Percentiles rank a stretch among this genome's conserved stretches.
Evolutionary conservation across 1,140 invertebrate genomes (phyloP).

Genomic region (Calycopis cecrops): DNA sequence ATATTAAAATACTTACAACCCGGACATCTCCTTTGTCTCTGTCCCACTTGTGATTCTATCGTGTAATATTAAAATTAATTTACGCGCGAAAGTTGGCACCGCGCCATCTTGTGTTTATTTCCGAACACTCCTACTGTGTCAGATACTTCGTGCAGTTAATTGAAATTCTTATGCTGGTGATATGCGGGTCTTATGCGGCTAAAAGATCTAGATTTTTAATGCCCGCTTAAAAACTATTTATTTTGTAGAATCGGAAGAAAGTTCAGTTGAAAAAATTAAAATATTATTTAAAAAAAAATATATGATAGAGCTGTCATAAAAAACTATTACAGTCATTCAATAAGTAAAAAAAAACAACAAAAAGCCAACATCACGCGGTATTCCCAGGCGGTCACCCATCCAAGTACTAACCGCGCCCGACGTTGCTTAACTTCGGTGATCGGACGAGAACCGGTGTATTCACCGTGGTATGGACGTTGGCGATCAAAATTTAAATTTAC

Average conservation of each 20-base stretch:
- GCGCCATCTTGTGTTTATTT: not conserved
- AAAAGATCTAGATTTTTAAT: no score
- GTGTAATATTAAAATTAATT: conserved; percentile 6
- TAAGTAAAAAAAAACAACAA: not conserved
- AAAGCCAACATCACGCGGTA: not conserved
- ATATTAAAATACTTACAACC: not conserved
- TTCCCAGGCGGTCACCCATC: conserved; percentile 1
- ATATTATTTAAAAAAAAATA: no score
- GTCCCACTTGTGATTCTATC: conserved; percentile 5
- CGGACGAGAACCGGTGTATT: conserved; percentile 24
- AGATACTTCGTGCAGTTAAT: not conserved
- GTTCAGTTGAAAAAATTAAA: no score
- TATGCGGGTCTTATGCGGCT: no score
- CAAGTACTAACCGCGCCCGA: conserved; percentile 30
- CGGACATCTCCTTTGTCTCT: not conserved
- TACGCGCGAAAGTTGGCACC: not conserved
- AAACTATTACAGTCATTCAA: not conserved
- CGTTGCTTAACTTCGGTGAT: conserved; percentile 34
- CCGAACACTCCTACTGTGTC: not conserved
- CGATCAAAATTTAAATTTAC: no score
- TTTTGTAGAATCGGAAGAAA: no score
- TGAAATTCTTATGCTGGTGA: no score
- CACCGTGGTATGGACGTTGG: no score
- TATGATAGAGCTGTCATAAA: no score
- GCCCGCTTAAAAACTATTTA: no score